Base-by-base conservation (phyloP, 2,888 invertebrate genomes). In the Apotomis turbidana region DNA sequence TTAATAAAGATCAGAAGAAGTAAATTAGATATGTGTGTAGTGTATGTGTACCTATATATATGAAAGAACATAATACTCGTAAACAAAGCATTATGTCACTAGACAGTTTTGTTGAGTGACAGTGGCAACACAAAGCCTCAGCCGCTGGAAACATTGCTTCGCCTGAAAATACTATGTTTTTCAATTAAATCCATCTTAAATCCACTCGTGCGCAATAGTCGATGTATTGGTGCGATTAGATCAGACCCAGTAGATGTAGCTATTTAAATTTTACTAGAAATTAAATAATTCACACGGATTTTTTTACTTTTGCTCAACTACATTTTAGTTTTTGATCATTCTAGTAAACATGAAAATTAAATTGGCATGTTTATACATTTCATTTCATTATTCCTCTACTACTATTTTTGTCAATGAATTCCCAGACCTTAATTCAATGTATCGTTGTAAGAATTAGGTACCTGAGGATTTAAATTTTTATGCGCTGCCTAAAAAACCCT, bases 271-370 rank as follows among this genome's bases (percentile, higher is more conserved):
- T 60, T 54, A 46, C 54, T 60, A 44, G 44, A 44, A 64, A 38
- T 52, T 0, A 54, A 15, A 54, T 41, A 13, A 55, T 64, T 44
- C 41, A 41, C 12, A 27, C 12, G 55, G n/a, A 15, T 55, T 55
- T 36, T 62, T 64, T 57, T 66, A 55, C 12, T 49, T 66, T 66
- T 66, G 66, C 66, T 66, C 66, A 66, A 66, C 27, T 55, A 66
- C n/a, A 5, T 57, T 6, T 55, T 55, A 27, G 38, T 38, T 52
- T 13, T 38, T 9, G 5, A 44, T 49, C 9, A 49, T 41, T 1
- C 6, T 5, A 5, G 41, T 41, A 41, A 41, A 6, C 41, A 41
- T 41, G 41, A 41, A 41, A 3, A 10, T 49, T 49, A 6, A 10
- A 49, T 10, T 6, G 49, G 5, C 6, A 49, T 49, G 49, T 9